Conservation (phyloP, 2,113 vertebrate genomes). For the Terrapene triunguis region DNA sequence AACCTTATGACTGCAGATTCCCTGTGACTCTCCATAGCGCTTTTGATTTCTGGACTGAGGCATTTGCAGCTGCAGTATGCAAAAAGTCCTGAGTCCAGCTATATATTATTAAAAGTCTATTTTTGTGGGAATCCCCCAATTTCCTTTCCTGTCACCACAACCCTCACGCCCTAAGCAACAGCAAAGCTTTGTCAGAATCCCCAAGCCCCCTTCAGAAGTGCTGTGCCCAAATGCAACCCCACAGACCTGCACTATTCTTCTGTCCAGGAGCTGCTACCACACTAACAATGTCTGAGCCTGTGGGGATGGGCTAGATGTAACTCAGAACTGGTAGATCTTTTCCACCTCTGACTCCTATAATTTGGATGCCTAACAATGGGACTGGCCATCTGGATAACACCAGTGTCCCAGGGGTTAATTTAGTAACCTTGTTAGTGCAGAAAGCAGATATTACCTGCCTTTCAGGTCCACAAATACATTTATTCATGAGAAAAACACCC, state of each 20-base stretch:
- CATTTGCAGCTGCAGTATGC: background rate
- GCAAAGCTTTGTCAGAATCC: background rate
- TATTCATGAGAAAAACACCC: background rate
- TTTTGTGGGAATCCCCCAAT: background rate
- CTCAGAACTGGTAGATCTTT: background rate
- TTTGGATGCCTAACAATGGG: background rate
- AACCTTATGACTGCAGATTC: background rate
- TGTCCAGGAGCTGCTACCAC: accelerated
- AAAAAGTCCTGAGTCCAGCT: background rate
- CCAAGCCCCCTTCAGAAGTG: background rate
- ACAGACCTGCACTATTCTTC: background rate
- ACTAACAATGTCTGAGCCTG: accelerated
- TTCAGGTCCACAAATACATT: background rate
- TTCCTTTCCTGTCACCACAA: background rate
- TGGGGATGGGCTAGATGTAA: accelerated
- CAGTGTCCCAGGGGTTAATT: background rate
- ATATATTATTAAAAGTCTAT: background rate
- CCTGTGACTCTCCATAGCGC: background rate
- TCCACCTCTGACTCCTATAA: background rate
- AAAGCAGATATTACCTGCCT: background rate
- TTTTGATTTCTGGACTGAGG: background rate
- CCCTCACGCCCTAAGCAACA: background rate
- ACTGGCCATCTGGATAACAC: background rate
- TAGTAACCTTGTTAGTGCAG: background rate
- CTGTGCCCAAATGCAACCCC: background rate